phyloP scores from a whole-genome alignment of 2,113 vertebrate genomes.

The Tricholaema leucomelas region DNA sequence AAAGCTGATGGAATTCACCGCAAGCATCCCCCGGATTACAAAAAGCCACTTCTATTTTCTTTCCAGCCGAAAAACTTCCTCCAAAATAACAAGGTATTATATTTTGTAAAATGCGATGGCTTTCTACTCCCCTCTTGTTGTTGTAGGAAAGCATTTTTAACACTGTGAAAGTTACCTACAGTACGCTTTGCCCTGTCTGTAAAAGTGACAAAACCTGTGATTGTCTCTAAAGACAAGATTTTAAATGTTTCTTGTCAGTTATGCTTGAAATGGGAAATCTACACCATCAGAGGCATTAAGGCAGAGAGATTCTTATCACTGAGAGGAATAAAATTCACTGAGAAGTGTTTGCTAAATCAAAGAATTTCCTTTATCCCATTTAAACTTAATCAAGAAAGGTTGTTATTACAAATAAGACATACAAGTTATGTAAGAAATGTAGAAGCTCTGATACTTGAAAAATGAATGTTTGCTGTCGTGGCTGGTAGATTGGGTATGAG shows the following conservation, averaged over 20 bases:
- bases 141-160: not conserved
- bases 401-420: not conserved
- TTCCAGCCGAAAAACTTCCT: constrained; percentile 94
- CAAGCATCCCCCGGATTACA: constrained; percentile 92
- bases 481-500: not conserved
- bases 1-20: constrained; percentile 97
- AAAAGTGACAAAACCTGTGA: not conserved
- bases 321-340: not conserved
- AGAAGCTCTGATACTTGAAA: not conserved
- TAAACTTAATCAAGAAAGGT: not conserved
- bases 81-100: constrained; percentile 92
- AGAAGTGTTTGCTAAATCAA: not conserved
- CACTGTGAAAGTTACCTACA: not conserved
- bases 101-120: not conserved
- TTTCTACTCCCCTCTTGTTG: not conserved
- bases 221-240: not conserved
- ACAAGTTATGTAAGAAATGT: not conserved
- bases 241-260: not conserved
- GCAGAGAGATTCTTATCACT: not conserved
- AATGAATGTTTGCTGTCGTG: not conserved
- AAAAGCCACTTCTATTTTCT: constrained; percentile 93
- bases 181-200: not conserved
- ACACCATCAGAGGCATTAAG: not conserved
- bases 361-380: not conserved
- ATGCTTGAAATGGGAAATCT: not conserved